Evolutionary conservation across 2,113 vertebrate genomes (phyloP).

Genomic region (Laticauda colubrina): DNA sequence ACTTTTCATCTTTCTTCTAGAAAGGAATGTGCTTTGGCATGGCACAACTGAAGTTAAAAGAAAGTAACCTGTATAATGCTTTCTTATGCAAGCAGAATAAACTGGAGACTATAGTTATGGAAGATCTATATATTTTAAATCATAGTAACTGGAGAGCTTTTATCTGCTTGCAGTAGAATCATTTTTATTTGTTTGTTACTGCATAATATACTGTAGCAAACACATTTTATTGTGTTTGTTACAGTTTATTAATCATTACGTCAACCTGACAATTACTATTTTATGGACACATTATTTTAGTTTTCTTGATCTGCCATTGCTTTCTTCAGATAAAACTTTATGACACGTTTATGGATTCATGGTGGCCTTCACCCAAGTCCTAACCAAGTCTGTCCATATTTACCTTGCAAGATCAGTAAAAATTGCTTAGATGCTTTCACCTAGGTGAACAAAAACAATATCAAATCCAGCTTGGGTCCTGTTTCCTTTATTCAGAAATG

Average conservation of each 20-base stretch:
- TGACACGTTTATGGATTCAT: not conserved
- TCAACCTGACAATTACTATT: not conserved
- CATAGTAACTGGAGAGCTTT: not conserved
- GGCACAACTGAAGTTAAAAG: not conserved
- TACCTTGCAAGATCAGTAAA: not conserved
- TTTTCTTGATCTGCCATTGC: not conserved
- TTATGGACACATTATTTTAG: not conserved
- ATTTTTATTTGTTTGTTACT: not conserved
- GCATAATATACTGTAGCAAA: no score
- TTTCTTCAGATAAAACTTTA: not conserved
- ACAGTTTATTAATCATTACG: not conserved
- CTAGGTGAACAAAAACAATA: not conserved
- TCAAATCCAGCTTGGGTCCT: not conserved
- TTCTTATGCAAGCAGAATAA: not conserved
- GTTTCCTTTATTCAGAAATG: not conserved
- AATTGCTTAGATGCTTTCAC: not conserved
- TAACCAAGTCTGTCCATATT: not conserved
- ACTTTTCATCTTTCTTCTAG: not conserved
- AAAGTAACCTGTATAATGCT: not conserved
- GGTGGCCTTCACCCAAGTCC: not conserved
- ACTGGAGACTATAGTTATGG: not conserved
- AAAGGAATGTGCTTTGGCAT: not conserved
- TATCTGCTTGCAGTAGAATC: not conserved
- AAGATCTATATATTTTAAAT: not conserved
- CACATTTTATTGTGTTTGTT: not conserved